A percentile compares a stretch with the other conserved stretches of the same genome.
These are phyloP conservation scores for human (Homo sapiens) DNA, from an alignment of 2,113 vertebrate species.

Conservation along the genomic window GRCh38 chr2:21501501-21502000, in stretches of 20 bases:
- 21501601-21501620: neutral
- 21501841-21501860: neutral
- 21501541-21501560: neutral
- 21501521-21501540: neutral
- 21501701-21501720: neutral
- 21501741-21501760: neutral
- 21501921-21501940: neutral
- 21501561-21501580: neutral
- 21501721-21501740: neutral
- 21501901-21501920: neutral
- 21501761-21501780: neutral
- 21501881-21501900: neutral
- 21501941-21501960: neutral
- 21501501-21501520: fast-evolving
- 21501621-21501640: neutral
- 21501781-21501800: neutral
- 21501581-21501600: neutral
- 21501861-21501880: neutral
- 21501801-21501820: neutral
- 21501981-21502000: neutral
- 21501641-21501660: neutral
- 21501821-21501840: neutral
- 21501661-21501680: neutral
- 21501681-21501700: neutral
- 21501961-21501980: neutral